Evolutionary conservation across 2,797 vertebrate genomes (phyloP), one percentile per base, ranked within the genome.

Genomic region (Pseudocheirus occidentalis): DNA sequence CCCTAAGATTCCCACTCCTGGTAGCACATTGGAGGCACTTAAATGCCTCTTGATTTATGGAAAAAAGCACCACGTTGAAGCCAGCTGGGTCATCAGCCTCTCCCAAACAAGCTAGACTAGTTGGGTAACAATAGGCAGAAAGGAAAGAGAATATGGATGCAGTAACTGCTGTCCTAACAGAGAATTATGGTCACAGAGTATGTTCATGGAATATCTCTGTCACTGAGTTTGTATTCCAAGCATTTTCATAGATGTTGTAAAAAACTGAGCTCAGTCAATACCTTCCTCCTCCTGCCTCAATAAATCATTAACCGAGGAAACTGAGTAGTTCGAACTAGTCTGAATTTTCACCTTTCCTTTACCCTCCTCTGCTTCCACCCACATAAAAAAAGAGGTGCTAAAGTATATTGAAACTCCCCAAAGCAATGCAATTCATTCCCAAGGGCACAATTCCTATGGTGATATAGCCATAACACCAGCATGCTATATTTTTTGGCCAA

Each of bases 211-310:
- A n/a, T 66, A n/a, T 66, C 62, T 66, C 5, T n/a, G 13, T n/a
- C 29, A 31, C 14, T n/a, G 62, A 66, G 31, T 62, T 62, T 34
- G 4, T 34, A 66, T 66, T 34, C 31, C 14, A 95, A 92, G 29
- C 31, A 62, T 62, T 62, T 62, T 12, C 91, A 52, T 50, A 94
- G 34, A 66, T 46, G 10, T 31, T 55, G 91, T 4, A 52, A 14
- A 90, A n/a, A 93, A 62, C 16, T 52, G 52, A 66, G 92, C 31
- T 90, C 81, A 95, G 57, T n/a, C 46, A 57, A 34, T 57, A n/a
- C 11, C 53, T 59, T 93, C 29, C 55, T 29, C 21, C 53, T 92
- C 14, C 52, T 53, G 31, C 59, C 55, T 52, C 14, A 87, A 94
- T 90, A 46, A 50, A 4, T 62, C 16, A 81, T 55, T 92, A 54